phyloP scores from a whole-genome alignment of 2,113 vertebrate species.

The Rhinoptilus africanus region DNA sequence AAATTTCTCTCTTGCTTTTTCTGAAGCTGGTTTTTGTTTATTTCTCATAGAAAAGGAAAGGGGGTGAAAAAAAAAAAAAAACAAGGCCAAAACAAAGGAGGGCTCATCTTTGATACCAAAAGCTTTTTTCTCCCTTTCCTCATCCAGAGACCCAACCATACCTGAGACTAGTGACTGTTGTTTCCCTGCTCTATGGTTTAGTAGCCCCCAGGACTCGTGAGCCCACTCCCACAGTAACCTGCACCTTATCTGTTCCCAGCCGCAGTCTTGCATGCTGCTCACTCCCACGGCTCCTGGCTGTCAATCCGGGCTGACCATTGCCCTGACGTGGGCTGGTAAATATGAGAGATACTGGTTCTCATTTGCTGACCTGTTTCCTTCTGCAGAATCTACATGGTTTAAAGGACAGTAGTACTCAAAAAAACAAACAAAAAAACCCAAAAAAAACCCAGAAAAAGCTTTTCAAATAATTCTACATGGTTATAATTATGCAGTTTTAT shows the following conservation, averaged over 20 bases:
- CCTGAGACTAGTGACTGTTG: neutral
- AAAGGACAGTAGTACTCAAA: neutral
- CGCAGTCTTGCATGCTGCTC: neutral
- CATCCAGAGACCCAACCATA: neutral
- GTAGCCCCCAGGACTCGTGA: neutral
- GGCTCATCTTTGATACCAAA: neutral
- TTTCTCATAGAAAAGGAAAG: neutral
- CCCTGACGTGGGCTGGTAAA: neutral
- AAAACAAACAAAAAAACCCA: too few species aligned
- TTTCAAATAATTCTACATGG: neutral
- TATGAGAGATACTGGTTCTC: neutral
- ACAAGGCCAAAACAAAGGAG: neutral
- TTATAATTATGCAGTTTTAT: neutral
- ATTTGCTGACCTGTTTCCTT: neutral
- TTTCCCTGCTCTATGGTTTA: neutral
- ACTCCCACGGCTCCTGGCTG: rapidly evolving
- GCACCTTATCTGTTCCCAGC: neutral
- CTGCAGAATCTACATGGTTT: neutral
- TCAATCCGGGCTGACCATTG: rapidly evolving
- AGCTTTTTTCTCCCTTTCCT: neutral
- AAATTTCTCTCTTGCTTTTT: neutral
- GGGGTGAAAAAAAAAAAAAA: neutral
- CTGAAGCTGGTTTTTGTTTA: neutral
- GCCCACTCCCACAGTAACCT: neutral
- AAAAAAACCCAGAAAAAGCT: neutral